Base-by-base conservation (phyloP, 2,797 vertebrate species). In the Neopelma chrysocephalum region DNA sequence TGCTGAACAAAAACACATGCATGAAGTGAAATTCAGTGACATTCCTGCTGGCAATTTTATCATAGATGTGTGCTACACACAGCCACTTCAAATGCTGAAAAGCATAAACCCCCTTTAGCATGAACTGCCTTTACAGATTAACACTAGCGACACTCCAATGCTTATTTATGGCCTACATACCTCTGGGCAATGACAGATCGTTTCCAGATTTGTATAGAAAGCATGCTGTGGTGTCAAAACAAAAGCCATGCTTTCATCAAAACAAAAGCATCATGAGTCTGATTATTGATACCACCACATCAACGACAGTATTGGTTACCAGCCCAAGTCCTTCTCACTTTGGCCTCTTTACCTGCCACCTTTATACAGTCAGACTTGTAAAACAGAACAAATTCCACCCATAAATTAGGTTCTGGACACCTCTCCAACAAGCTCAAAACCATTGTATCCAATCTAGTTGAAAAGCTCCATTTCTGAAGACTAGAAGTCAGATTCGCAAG, bases 111-210 rank as follows among this genome's bases (percentile, higher is more conserved):
- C 53, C 88, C 69, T 45, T 26, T 42, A 86, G 80, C 82, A 82
- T 25, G 50, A 91, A 11, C 90, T 94, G 93, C 60, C 87, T 61
- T 83, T 90, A 38, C 68, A 87, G 88, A 95, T 93, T 87, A 96
- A 68, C 68, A 70, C 78, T 45, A 89, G 70, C 3, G 9, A 71
- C 85, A 91, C 76, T 70, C 23, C 4, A 15, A 10, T 60, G 79
- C 70, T 94, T 96, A 94, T 94, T 95, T 94, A 95, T 85, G 90
- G 81, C 81, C 73, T 40, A 1, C 0, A 8, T 92, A 91, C 86
- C 94, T 92, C 86, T 92, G 82, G 90, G 89, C 93, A 97, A 92
- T 84, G 81, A 95, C 92, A 94, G 95, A 95, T 51, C 12, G 3
- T 82, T 94, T 82, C 93, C 94, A 97, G 89, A 94, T 86, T 81